Conservation (phyloP, 2,888 invertebrate species). For the Brenthis hecate region DNA sequence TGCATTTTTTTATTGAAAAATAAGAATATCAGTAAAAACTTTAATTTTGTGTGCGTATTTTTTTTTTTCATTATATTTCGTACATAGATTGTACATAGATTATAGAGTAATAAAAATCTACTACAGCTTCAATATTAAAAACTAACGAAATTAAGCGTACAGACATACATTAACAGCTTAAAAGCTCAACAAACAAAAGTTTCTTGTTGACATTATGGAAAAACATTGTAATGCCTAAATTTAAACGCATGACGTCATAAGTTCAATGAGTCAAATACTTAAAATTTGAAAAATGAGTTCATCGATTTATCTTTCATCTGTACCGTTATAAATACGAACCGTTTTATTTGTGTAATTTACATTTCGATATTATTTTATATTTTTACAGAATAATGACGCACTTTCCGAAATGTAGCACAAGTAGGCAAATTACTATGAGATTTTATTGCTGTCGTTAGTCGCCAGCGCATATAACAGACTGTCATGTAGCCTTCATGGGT, state of each 20-base stretch:
- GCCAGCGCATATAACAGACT: constrained; percentile 41
- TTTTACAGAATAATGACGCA: constrained; percentile 67
- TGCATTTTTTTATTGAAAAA: no score
- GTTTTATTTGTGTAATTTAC: constrained; percentile 60
- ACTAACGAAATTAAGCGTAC: no score
- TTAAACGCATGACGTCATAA: constrained; percentile 21
- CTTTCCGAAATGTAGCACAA: constrained; percentile 54
- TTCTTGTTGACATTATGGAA: no score
- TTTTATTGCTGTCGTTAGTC: constrained; percentile 51
- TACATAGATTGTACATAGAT: no score
- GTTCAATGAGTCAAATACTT: constrained; percentile 28
- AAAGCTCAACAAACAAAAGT: no score
- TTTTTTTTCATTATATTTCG: no score
- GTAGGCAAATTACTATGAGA: constrained; percentile 57
- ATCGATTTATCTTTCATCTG: constrained; percentile 36
- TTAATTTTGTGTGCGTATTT: no score
- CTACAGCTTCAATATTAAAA: no score
- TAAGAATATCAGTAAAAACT: no score
- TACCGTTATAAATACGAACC: constrained; percentile 48
- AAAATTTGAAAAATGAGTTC: constrained; percentile 32
- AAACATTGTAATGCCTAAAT: not conserved
- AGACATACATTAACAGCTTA: no score
- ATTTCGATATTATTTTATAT: constrained; percentile 54
- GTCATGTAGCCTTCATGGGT: constrained; percentile 40
- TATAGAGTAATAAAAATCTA: no score